Conservation (phyloP, 1,140 invertebrate species). For the Prorops nasuta region DNA sequence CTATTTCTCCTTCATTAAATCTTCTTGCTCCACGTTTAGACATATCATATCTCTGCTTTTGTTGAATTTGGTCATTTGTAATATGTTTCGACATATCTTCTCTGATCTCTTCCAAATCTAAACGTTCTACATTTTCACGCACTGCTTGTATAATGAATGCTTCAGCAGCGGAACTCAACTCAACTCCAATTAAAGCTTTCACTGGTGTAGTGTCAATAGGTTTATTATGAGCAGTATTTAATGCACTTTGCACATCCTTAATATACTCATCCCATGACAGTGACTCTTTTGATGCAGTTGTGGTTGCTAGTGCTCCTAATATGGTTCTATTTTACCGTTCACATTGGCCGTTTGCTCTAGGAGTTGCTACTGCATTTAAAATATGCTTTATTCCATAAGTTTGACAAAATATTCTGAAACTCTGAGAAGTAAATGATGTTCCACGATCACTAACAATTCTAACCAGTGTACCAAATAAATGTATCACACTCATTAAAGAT, state of each 20-base stretch:
- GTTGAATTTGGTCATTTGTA: too few relatives aligned
- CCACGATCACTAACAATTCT: not conserved
- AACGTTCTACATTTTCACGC: too few relatives aligned
- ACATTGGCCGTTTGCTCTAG: conserved; percentile 4
- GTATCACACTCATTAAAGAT: not conserved
- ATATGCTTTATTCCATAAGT: conserved; percentile 1
- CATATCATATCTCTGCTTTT: too few relatives aligned
- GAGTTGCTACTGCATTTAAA: conserved; percentile 1
- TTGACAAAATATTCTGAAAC: not conserved
- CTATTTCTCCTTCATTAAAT: too few relatives aligned
- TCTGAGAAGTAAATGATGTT: not conserved
- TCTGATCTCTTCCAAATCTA: too few relatives aligned
- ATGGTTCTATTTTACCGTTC: conserved; percentile 1
- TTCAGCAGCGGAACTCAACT: too few relatives aligned
- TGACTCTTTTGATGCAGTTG: not conserved
- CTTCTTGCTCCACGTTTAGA: too few relatives aligned
- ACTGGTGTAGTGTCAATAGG: too few relatives aligned
- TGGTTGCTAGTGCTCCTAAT: not conserved
- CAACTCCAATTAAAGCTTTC: too few relatives aligned
- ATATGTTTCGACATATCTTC: too few relatives aligned
- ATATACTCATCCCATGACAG: not conserved
- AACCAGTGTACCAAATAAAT: conserved; percentile 1
- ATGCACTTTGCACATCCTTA: not conserved
- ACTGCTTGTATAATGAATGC: too few relatives aligned
- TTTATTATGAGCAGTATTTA: too few relatives aligned